phyloP scores from a whole-genome alignment of 2,113 vertebrate genomes.

The Isichthys henryi region DNA sequence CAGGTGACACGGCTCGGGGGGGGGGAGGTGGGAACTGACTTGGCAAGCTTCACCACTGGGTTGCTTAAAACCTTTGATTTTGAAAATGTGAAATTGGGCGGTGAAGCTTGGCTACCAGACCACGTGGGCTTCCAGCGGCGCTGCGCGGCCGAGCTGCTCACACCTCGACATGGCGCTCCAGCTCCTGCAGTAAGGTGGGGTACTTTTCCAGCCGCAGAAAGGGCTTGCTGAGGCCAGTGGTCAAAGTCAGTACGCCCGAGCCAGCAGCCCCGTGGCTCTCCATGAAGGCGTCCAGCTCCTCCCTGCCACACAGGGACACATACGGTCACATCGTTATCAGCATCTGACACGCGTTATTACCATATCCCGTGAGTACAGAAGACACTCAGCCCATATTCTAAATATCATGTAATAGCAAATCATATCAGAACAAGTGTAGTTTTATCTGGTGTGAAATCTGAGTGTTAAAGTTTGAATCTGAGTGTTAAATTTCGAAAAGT shows the following conservation, averaged over 20 bases:
- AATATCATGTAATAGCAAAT: background rate
- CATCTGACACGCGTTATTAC: background rate
- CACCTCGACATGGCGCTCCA: conserved; percentile 96
- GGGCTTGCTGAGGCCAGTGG: conserved; percentile 91
- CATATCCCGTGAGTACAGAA: background rate
- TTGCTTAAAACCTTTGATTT: background rate
- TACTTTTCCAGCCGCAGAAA: conserved; percentile 96
- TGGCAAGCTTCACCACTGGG: background rate
- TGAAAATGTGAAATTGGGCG: background rate
- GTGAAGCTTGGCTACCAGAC: background rate
- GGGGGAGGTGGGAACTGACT: background rate
- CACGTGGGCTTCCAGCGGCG: background rate
- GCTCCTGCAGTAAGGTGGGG: conserved; percentile 83
- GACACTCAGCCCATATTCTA: background rate
- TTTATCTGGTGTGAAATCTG: background rate
- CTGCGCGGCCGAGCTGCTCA: background rate
- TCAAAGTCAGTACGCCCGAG: conserved; percentile 83
- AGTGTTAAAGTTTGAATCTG: background rate
- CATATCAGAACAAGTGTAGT: background rate
- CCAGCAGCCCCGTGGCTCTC: conserved; percentile 81
- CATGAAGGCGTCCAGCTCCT: conserved; percentile 91
- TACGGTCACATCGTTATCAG: background rate
- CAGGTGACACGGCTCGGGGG: background rate
- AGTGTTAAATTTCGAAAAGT: background rate
- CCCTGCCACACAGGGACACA: conserved; percentile 54